Evolutionary conservation across 2,113 vertebrate species (phyloP).

Genomic region (Neolamprologus cancellatus): DNA sequence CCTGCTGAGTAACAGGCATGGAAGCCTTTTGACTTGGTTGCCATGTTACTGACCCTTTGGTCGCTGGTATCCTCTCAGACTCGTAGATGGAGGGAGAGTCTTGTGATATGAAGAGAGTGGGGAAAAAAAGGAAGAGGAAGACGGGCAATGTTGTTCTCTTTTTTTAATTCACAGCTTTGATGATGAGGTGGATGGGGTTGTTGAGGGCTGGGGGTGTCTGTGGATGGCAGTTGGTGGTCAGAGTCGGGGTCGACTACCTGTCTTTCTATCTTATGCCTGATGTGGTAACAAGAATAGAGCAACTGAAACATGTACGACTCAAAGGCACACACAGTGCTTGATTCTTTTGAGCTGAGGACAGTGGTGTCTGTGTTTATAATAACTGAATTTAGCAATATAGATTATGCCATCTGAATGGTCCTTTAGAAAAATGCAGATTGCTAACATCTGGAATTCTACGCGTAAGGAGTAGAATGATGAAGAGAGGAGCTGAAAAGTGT

Average conservation of each 20-base stretch:
- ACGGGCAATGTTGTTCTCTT: not conserved
- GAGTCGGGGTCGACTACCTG: constrained; percentile 20
- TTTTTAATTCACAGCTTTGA: not conserved
- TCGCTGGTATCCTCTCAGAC: constrained; percentile 59
- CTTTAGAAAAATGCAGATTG: not conserved
- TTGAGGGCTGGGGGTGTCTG: not conserved
- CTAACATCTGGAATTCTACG: constrained; percentile 31
- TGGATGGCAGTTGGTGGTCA: constrained; percentile 33
- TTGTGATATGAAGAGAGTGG: not conserved
- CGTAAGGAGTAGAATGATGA: not conserved
- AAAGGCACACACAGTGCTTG: not conserved
- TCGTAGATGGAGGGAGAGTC: constrained; percentile 13
- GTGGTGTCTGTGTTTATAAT: constrained; percentile 8
- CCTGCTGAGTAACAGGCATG: constrained; percentile 53
- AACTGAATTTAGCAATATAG: not conserved
- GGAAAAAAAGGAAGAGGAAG: not conserved
- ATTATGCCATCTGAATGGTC: not conserved
- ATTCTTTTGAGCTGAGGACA: not conserved
- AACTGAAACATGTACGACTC: not conserved
- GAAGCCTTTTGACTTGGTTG: constrained; percentile 65
- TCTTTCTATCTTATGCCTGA: constrained; percentile 27
- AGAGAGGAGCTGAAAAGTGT: not conserved
- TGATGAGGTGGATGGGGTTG: not conserved
- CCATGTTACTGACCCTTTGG: constrained; percentile 63
- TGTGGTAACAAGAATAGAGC: constrained; percentile 37